Percentiles rank a stretch among this genome's conserved stretches.
These are phyloP conservation scores for Drosophila neoperkinsi DNA, from an alignment of 2,888 invertebrate species.

Conservation along the genomic window DNA sequence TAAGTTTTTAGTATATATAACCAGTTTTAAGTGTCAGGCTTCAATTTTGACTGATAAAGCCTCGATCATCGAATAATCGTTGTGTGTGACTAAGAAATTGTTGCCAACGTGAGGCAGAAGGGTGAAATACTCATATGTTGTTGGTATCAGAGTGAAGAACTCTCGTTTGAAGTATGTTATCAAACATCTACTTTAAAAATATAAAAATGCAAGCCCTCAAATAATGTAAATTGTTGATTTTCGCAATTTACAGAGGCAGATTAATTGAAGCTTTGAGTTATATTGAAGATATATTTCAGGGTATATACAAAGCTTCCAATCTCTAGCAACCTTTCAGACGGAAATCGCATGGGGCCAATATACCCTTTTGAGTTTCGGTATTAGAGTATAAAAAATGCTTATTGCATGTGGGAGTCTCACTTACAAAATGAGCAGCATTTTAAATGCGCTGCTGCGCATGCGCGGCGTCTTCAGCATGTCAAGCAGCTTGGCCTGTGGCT, in stretches of 20 bases:
- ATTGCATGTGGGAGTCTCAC: constrained; percentile 46
- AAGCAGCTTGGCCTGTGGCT: constrained; percentile 62
- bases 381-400: neutral
- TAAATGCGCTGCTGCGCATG: constrained; percentile 86
- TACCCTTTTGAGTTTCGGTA: neutral
- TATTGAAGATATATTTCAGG: neutral
- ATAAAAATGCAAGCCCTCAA: too few relatives aligned
- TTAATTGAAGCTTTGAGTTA: neutral
- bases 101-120: neutral
- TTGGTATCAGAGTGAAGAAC: neutral
- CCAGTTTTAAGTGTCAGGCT: neutral
- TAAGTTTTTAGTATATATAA: too few relatives aligned
- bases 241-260: neutral
- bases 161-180: neutral
- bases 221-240: too few relatives aligned
- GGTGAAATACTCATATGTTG: neutral
- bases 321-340: neutral
- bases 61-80: too few relatives aligned
- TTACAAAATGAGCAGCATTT: constrained; percentile 87
- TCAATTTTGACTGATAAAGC: neutral
- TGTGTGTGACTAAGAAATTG: too few relatives aligned
- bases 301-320: neutral
- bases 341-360: neutral
- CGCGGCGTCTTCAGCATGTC: constrained; percentile 86
- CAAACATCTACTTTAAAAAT: neutral